Conservation (phyloP, 1,140 invertebrate species). For the Meloidogyne floridensis region DNA sequence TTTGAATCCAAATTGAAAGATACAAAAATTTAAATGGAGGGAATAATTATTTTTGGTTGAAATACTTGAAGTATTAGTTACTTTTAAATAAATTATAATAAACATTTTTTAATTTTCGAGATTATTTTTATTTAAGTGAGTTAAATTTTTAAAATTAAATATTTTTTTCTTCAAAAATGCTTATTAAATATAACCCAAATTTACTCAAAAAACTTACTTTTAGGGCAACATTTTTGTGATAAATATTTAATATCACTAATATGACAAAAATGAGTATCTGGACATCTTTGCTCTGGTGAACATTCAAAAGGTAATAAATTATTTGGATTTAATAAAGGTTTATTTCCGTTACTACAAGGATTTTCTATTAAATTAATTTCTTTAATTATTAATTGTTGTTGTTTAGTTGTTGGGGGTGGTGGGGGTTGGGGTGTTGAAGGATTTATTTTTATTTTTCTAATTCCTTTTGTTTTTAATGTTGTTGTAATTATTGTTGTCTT, state of each 20-base stretch:
- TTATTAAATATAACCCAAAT: not conserved
- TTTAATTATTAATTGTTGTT: not conserved
- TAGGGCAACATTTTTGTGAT: slow-evolving; percentile 60
- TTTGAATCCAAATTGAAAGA: too few species aligned
- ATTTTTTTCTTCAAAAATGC: too few species aligned
- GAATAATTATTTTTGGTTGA: too few species aligned
- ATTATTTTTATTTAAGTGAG: not conserved
- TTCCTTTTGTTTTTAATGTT: slow-evolving; percentile 46
- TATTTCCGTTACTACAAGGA: slow-evolving; percentile 24
- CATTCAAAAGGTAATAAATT: slow-evolving; percentile 10
- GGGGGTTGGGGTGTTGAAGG: not conserved
- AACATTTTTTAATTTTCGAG: too few species aligned
- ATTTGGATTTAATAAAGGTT: slow-evolving; percentile 9
- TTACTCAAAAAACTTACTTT: slow-evolving; percentile 38
- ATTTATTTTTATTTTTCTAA: slow-evolving; percentile 25
- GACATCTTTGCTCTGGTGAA: slow-evolving; percentile 40
- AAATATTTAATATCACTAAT: slow-evolving; percentile 35
- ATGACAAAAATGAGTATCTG: slow-evolving; percentile 60
- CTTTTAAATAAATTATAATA: too few species aligned
- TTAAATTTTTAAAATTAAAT: not conserved
- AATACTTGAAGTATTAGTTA: too few species aligned
- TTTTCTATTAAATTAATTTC: not conserved
- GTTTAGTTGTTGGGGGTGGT: not conserved
- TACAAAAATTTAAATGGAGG: too few species aligned
- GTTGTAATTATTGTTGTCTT: slow-evolving; percentile 51